Base-by-base conservation (phyloP, 2,113 vertebrate species). In the Sylvilagus bachmani region DNA sequence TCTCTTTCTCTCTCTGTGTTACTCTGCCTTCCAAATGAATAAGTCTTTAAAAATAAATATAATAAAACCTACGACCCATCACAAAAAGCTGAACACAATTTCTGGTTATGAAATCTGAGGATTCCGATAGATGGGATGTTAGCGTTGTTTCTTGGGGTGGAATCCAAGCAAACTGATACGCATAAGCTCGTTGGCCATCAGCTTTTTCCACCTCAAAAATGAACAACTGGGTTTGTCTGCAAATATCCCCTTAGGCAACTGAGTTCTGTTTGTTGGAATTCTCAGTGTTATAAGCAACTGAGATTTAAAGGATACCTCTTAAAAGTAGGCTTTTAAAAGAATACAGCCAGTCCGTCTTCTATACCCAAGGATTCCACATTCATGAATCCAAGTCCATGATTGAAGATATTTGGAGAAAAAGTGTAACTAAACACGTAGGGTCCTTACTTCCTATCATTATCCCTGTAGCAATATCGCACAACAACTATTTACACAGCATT, bases 221-320 rank as follows among this genome's bases (percentile, higher is more conserved):
- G 61, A 86, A 89, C 94, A 94, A 55, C 12, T 84, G 79, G 3
- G 17, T 81, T 16, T 69, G n/a, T 58, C n/a, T 79, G 61, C 74
- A 95, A 84, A 55, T 67, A 62, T 17, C 31, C 33, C 24, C 58
- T 27, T 69, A 81, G 24, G 38, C 19, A 94, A 83, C 19, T 92
- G 93, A 36, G 36, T 88, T 78, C 85, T 91, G 55, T 61, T 75
- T 29, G 78, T 89, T 25, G 62, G 71, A 92, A 75, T 11, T 89
- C 85, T 24, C 24, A 84, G 44, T 29, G 67, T 71, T 87, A 79
- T 0, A 58, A 5, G 24, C 31, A 80, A 84, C 19, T 67, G 24
- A 86, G 82, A 95, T 75, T 31, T 92, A 83, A 95, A 91, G 53
- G 38, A 2, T 91, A 31, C 1, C 53, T 86, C 94, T 96, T 82